A percentile compares a stretch with the other conserved stretches of the same genome.
Conservation (phyloP, 2,113 vertebrate genomes). For the Crotalus viridis region DNA sequence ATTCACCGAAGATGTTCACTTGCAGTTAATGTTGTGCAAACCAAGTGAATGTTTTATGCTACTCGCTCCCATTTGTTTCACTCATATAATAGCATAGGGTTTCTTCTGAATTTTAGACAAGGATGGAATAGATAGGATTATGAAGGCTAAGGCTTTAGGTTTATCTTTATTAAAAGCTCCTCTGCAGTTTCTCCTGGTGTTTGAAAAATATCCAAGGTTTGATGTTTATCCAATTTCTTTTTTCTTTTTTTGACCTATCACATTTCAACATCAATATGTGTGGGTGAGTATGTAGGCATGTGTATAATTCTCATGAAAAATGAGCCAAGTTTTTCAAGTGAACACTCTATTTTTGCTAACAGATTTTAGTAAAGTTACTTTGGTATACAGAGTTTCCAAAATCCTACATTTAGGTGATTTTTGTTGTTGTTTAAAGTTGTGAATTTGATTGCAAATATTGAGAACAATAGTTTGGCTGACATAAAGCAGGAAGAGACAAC, state of each 20-base stretch:
- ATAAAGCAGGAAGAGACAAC: not conserved
- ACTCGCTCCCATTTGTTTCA: not conserved
- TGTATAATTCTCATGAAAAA: not conserved
- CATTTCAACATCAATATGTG: not conserved
- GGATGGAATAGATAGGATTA: not conserved
- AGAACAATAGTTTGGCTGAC: not conserved
- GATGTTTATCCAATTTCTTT: not conserved
- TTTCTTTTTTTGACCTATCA: not conserved
- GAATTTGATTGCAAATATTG: not conserved
- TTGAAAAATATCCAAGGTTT: not conserved
- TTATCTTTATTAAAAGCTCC: not conserved
- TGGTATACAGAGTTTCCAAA: not conserved
- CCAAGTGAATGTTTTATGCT: not conserved
- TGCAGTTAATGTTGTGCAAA: not conserved
- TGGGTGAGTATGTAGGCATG: not conserved
- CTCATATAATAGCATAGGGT: not conserved
- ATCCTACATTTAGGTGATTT: not conserved
- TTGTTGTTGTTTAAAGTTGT: not conserved
- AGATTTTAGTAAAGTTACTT: not conserved
- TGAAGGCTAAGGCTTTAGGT: not conserved
- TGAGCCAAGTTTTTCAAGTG: not conserved
- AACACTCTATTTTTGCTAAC: not conserved
- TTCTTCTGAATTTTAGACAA: not conserved
- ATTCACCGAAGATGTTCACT: not conserved
- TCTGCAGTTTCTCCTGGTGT: not conserved